Evolutionary conservation across 2,797 vertebrate genomes (phyloP).

Genomic region (Pangasius macronema): DNA sequence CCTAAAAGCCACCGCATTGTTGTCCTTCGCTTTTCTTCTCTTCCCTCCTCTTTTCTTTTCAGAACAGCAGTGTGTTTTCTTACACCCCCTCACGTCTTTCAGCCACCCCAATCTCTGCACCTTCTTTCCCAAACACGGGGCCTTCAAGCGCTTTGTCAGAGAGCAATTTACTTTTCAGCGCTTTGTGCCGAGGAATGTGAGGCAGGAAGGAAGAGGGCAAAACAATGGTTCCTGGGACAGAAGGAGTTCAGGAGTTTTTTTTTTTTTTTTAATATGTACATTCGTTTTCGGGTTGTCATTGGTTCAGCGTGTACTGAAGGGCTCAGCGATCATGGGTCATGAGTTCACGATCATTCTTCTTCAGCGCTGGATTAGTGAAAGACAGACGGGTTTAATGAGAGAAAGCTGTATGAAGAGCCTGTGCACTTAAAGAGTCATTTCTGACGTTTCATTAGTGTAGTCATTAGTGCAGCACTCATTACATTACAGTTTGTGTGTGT

Average conservation of each 20-base stretch:
- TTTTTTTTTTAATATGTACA: not conserved
- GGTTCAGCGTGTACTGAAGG: constrained; percentile 11
- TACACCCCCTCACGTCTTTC: constrained; percentile 66
- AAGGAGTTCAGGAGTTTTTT: constrained; percentile 40
- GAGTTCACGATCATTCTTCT: not conserved
- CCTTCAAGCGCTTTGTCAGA: constrained; percentile 73
- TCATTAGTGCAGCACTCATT: constrained; percentile 42
- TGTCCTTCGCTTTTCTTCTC: constrained; percentile 32
- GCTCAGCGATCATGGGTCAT: not conserved
- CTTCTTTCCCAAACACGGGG: constrained; percentile 69
- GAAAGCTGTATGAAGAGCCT: constrained; percentile 7
- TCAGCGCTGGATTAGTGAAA: not conserved
- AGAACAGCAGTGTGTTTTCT: constrained; percentile 60
- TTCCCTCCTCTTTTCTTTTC: constrained; percentile 36
- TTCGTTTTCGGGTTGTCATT: constrained; percentile 9
- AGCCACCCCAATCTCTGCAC: constrained; percentile 60
- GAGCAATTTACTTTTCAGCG: constrained; percentile 80
- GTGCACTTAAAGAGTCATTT: constrained; percentile 4
- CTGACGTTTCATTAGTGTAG: constrained; percentile 15
- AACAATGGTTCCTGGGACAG: constrained; percentile 77
- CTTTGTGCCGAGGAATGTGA: constrained; percentile 76
- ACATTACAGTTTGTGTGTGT: constrained; percentile 9
- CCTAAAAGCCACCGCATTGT: constrained; percentile 53
- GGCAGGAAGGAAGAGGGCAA: constrained; percentile 77
- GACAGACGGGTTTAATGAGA: constrained; percentile 5